Evolutionary conservation across 2,113 vertebrate species (phyloP).

Genomic region (Zosterops borbonicus): DNA sequence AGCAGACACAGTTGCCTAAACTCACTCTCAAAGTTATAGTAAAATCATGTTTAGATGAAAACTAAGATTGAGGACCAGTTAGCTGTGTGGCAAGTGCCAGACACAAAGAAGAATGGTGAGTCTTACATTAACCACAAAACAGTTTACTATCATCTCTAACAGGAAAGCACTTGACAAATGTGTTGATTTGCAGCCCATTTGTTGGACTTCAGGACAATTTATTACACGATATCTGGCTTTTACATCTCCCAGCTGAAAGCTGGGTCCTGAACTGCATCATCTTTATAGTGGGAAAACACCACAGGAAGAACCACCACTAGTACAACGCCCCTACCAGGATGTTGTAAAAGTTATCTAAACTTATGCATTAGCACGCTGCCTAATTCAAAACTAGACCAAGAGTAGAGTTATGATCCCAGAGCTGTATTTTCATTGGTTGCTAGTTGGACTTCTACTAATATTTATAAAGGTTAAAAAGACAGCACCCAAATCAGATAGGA

Average conservation of each 20-base stretch:
- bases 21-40: not conserved
- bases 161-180: conserved; percentile 37
- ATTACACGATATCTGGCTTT: not conserved
- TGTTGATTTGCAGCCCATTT: not conserved
- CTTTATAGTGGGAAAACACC: conserved; percentile 18
- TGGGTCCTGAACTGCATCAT: not conserved
- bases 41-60: not conserved
- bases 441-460: not conserved
- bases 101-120: not conserved
- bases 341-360: not conserved
- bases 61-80: not conserved
- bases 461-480: not conserved
- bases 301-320: not conserved
- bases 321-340: not conserved
- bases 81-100: not conserved
- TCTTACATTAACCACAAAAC: not conserved
- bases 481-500: not conserved
- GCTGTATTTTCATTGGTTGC: not conserved
- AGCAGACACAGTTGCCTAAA: not conserved
- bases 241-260: not conserved
- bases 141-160: conserved; percentile 27
- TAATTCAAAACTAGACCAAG: not conserved
- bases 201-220: conserved; percentile 1
- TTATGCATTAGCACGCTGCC: not conserved
- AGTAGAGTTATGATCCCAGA: not conserved